Evolutionary conservation across 2,113 vertebrate species (phyloP), one percentile per base, ranked within the genome.

Genomic region (Varanus salvator): DNA sequence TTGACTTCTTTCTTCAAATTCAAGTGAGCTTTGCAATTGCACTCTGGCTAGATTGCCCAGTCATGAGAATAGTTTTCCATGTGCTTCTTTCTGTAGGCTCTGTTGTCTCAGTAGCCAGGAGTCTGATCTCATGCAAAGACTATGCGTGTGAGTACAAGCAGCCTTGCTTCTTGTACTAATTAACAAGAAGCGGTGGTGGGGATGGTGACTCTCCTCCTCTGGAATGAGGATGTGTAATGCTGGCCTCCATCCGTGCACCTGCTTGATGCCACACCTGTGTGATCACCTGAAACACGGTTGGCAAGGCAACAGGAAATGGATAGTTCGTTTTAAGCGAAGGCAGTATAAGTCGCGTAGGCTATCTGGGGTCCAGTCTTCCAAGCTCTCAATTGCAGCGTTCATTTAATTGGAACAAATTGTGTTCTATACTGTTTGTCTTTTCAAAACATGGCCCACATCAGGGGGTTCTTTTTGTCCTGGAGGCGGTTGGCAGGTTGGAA

Each of bases 171-270:
- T 80, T 94, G 90, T 94, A 95, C 95, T 91, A 76, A 88, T 94
- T 75, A 92, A 92, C 90, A 94, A 92, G 89, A 95, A 95, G 93
- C 95, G 95, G 93, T 92, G 93, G 92, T 95, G 94, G 82, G 90
- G 92, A 64, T 25, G 12, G 89, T 97, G 97, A 97, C 95, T 96
- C 87, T 96, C 88, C 34, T 88, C 89, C 90, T 94, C 23, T 94
- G 97, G 97, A 94, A 98, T 97, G 97, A 95, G 92, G 94, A 96
- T 96, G 94, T 95, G 93, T 96, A 96, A 96, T 38, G 34, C 6
- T 97, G 97, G 96, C 97, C 8, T 57, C 2, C 9, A 68, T 95
- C 96, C 97, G 91, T 96, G 95, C 97, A 98, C 97, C 97, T 98
- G 97, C 96, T 97, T 0, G 3, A 88, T 95, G 94, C 97, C 97